Conservation (phyloP, 2,797 vertebrate genomes). For the Diplodus sargus region DNA sequence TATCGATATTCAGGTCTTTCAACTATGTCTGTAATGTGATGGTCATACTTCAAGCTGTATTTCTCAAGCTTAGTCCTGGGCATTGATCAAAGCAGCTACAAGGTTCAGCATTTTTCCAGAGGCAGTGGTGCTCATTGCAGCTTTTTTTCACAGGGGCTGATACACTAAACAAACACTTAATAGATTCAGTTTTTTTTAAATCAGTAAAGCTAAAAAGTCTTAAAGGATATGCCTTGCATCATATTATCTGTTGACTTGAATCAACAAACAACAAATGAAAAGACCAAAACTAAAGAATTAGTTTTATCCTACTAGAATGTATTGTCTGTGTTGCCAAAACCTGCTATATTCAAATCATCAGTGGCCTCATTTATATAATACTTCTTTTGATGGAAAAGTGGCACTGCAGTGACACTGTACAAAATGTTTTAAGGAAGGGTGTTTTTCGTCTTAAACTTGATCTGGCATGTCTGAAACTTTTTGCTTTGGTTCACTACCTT, state of each 20-base stretch:
- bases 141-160: conserved; percentile 34
- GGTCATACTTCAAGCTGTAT: conserved; percentile 70
- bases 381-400: background rate
- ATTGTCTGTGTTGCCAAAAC: background rate
- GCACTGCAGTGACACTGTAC: background rate
- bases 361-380: background rate
- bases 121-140: conserved; percentile 38
- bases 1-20: conserved; percentile 99
- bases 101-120: conserved; percentile 31
- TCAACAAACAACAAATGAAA: conserved; percentile 17
- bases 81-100: conserved; percentile 39
- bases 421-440: background rate
- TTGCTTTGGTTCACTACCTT: background rate
- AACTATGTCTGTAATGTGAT: conserved; percentile 86
- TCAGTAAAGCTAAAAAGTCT: conserved; percentile 4
- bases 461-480: background rate
- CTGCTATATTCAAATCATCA: background rate
- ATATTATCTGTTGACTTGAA: conserved; percentile 3
- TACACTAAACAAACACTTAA: conserved; percentile 11
- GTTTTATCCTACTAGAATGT: background rate
- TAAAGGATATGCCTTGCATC: conserved; percentile 8
- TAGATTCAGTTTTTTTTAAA: conserved; percentile 6
- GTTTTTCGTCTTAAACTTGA: background rate
- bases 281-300: conserved; percentile 3
- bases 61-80: conserved; percentile 65